These are phyloP conservation scores for Drosophila malerkotliana DNA, from an alignment of 1,140 invertebrate species.

Conservation along the genomic window DNA sequence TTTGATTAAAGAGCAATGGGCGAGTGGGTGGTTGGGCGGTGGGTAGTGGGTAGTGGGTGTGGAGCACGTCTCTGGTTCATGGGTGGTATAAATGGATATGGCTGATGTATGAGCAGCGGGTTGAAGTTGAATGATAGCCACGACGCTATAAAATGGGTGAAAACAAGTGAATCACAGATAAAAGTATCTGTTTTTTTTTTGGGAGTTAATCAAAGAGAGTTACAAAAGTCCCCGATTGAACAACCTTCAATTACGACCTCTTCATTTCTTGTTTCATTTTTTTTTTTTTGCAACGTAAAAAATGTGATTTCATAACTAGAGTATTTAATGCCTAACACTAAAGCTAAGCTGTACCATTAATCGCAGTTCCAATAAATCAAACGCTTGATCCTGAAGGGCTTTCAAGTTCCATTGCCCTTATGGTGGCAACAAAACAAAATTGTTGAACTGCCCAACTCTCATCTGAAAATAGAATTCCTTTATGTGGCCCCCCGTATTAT, in stretches of 20 bases:
- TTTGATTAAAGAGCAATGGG: slow-evolving; percentile 62
- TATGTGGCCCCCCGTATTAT: slow-evolving; percentile 31
- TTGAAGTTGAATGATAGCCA: slow-evolving; percentile 56
- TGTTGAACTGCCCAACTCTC: not conserved
- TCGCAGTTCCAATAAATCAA: slow-evolving; percentile 21
- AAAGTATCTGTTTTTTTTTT: not conserved
- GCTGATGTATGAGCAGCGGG: slow-evolving; percentile 38
- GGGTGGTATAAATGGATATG: slow-evolving; percentile 18
- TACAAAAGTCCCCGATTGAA: slow-evolving; percentile 33
- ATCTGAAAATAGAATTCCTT: slow-evolving; percentile 35
- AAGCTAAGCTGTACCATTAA: slow-evolving; percentile 4
- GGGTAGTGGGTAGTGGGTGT: slow-evolving; percentile 6
- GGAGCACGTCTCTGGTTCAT: slow-evolving; percentile 52
- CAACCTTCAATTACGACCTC: slow-evolving; percentile 22
- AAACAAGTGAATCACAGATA: slow-evolving; percentile 41
- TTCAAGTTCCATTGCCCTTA: slow-evolving; percentile 24
- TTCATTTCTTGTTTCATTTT: not conserved
- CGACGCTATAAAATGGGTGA: slow-evolving; percentile 9
- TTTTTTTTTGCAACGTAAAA: slow-evolving; percentile 7
- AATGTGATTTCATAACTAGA: slow-evolving; percentile 28
- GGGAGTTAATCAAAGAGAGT: slow-evolving; percentile 7
- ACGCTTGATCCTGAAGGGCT: not conserved
- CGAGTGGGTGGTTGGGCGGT: slow-evolving; percentile 12
- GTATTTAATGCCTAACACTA: slow-evolving; percentile 20
- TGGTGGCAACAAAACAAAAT: slow-evolving; percentile 23